Evolutionary conservation across 2,113 vertebrate species (phyloP).

Genomic region (Reinhardtius hippoglossoides): DNA sequence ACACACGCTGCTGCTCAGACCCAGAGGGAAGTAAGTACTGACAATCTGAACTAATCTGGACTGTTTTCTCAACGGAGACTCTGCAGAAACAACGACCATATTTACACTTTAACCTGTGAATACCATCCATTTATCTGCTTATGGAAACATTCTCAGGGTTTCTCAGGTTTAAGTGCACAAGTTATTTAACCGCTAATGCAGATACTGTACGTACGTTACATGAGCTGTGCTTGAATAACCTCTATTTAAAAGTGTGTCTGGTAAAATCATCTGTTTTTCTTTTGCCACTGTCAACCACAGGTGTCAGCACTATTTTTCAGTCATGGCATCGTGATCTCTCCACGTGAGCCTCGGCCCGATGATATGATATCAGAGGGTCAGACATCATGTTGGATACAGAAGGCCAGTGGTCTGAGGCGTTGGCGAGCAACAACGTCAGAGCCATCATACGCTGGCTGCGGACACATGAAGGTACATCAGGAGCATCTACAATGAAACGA

Average conservation of each 20-base stretch:
- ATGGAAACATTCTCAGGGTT: too few relatives aligned
- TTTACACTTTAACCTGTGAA: too few relatives aligned
- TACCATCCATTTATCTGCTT: too few relatives aligned
- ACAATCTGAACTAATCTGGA: neutral
- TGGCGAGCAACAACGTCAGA: constrained; percentile 64
- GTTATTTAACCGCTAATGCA: too few relatives aligned
- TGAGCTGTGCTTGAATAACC: too few relatives aligned
- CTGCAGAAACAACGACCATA: too few relatives aligned
- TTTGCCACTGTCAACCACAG: neutral
- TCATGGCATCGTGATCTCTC: neutral
- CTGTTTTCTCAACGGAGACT: too few relatives aligned
- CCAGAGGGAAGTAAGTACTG: constrained; percentile 49
- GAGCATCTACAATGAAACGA: neutral
- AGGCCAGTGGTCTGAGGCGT: constrained; percentile 59
- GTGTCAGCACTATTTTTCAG: neutral
- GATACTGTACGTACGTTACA: too few relatives aligned
- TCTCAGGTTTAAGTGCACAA: too few relatives aligned
- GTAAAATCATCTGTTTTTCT: too few relatives aligned
- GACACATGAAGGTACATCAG: constrained; percentile 49
- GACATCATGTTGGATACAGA: constrained; percentile 52
- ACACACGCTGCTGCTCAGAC: constrained; percentile 6
- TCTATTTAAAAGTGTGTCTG: too few relatives aligned
- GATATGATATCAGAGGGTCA: too few relatives aligned
- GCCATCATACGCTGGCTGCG: constrained; percentile 53
- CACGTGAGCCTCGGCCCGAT: neutral